Evolutionary conservation across 2,113 vertebrate genomes (phyloP), one percentile per base, ranked within the genome.

Genomic region (Platichthys flesus): DNA sequence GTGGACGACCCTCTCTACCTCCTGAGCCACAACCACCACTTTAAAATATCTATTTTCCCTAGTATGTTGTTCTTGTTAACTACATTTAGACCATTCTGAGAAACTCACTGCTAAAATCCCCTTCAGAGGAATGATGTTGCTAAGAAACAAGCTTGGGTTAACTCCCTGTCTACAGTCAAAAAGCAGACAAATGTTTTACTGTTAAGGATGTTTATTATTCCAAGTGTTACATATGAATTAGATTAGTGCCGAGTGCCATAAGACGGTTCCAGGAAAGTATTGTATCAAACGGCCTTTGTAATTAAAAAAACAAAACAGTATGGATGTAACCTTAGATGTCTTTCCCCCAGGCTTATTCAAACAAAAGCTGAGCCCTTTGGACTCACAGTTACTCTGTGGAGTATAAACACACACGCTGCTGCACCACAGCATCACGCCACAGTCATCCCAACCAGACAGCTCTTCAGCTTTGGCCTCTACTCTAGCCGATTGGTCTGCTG

Each of bases 301-400:
- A 15, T 79, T 45, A 18, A 40, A 28, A 58, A 14, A 12, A 23
- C 24, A 56, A 24, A 28, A 13, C 26, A 2, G 1, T 21, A 37
- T 71, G n/a, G 6, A 20, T 47, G 2, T 28, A 31, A 61, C 55
- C 72, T 60, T 59, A 35, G 37, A 20, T 6, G 65, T 28, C 65
- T 59, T 28, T 75, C 26, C 47, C 16, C 45, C 20, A 16, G 23
- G 35, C 42, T 47, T 83, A 21, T 60, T 58, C 52, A 79, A 86
- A 87, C 71, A 85, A 68, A 84, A 75, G 10, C 18, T 61, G 40
- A 54, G 70, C 69, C 78, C 81, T 87, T 87, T 89, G 89, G 80
- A 85, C 89, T 82, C 66, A 4, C 23, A 26, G 47, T 54, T 52
- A 15, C 26, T 51, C 7, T 47, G 51, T 81, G 45, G 37, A 40